Percentiles rank a stretch among this genome's conserved stretches.
Evolutionary conservation across 2,113 vertebrate genomes (phyloP).

Genomic region (Elgaria multicarinata): DNA sequence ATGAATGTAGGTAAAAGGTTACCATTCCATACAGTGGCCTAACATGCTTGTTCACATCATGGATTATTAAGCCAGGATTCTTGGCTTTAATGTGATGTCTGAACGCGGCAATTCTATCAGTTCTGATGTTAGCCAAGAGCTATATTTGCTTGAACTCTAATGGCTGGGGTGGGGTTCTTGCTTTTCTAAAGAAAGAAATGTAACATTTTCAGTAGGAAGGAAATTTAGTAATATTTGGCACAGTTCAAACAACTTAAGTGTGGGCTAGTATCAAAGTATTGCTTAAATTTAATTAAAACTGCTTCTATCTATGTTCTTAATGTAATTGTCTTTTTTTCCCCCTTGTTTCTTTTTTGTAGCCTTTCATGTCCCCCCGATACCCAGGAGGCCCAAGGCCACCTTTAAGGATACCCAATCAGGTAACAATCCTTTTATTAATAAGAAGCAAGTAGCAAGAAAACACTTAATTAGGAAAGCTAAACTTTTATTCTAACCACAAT

Average conservation of each 20-base stretch:
- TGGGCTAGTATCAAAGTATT: neutral
- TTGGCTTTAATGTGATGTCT: neutral
- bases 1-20: too few species aligned
- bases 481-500: neutral
- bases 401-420: constrained; percentile 98
- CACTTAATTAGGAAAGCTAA: neutral
- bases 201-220: neutral
- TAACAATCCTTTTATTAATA: constrained; percentile 63
- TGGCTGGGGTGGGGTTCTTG: neutral
- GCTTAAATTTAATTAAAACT: neutral
- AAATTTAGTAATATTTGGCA: neutral
- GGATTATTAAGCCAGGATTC: neutral
- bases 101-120: neutral
- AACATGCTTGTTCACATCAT: neutral
- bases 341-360: too few species aligned
- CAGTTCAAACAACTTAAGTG: too few species aligned
- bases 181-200: neutral
- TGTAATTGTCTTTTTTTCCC: constrained; percentile 49
- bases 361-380: constrained; percentile 99
- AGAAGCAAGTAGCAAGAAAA: neutral
- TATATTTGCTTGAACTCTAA: neutral
- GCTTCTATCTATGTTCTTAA: constrained; percentile 40
- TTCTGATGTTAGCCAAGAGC: neutral
- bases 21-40: neutral
- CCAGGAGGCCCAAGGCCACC: constrained; percentile 96